Evolutionary conservation across 2,888 invertebrate species (phyloP).

Genomic region (Dicyrtoma fusca): DNA sequence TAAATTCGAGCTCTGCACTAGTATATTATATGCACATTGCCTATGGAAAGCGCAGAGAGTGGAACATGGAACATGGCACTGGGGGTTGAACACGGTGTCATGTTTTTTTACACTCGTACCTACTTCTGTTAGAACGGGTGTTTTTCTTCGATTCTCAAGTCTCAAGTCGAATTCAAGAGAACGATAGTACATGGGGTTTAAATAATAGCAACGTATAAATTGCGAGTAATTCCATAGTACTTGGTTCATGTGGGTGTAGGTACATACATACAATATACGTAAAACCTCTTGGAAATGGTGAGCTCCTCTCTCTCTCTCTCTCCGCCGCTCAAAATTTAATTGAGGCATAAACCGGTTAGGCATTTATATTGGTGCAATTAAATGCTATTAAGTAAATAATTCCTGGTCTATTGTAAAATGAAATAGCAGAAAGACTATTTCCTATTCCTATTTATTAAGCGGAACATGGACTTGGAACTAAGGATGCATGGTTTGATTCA

Average conservation of each 20-base stretch:
- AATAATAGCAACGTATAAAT: constrained; percentile 1
- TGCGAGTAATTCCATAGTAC: constrained; percentile 3
- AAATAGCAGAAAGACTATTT: constrained; percentile 6
- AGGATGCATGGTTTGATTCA: not conserved
- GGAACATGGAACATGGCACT: too few relatives aligned
- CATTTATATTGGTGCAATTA: constrained; percentile 32
- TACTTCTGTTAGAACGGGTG: too few relatives aligned
- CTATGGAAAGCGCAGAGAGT: too few relatives aligned
- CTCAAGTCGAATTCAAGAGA: too few relatives aligned
- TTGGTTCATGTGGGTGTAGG: not conserved
- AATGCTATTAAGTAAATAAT: constrained; percentile 30
- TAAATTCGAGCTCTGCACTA: too few relatives aligned
- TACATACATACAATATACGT: too few relatives aligned
- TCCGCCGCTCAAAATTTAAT: not conserved
- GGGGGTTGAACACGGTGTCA: too few relatives aligned
- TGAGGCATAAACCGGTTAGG: constrained; percentile 18
- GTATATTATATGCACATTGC: too few relatives aligned
- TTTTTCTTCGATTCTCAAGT: too few relatives aligned
- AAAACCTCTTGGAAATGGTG: too few relatives aligned
- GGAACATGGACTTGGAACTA: not conserved
- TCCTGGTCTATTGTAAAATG: constrained; percentile 18
- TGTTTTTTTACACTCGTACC: too few relatives aligned
- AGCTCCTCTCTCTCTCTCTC: not conserved
- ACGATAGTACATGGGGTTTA: too few relatives aligned
- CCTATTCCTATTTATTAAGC: constrained; percentile 4